Base-by-base conservation (phyloP, 1,140 invertebrate species). In the Achatina immaculata region DNA sequence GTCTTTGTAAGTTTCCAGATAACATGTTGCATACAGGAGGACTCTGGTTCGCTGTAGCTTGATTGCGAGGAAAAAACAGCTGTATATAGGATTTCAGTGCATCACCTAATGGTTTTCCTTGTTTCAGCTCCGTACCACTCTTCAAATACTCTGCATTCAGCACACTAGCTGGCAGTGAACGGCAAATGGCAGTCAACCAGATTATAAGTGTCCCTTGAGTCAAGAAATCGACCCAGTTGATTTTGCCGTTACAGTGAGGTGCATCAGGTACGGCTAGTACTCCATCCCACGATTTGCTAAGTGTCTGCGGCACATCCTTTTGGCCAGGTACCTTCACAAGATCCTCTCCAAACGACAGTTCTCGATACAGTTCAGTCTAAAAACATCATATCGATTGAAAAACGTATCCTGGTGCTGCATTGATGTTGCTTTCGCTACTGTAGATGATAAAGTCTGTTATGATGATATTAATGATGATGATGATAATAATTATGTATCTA, bases 161-260 rank as follows among this genome's bases (percentile, higher is more conserved):
- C 62, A 7, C 19, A 28, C 62, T 55, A 11, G 31, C 36, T 7
- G 40, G 72, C 4, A 48, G 11, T 6, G 72, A 9, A n/a, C 72
- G n/a, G 72, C 40, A 75, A 9, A 51, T 48, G 24, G 45, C 72
- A 9, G 51, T 45, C 42, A 51, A 24, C 45, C 45, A 48, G 28
- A 48, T 75, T 11, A 28, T 45, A 4, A 75, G 40, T 16, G 40
- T 75, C 6, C 51, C 66, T 43, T 66, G n/a, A 3, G 73, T 36
- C 21, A 34, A 31, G 73, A 75, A 75, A 43, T 75, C 45, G 4
- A 75, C 34, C 73, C 73, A 75, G 51, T 36, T 55, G 45, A 75
- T 75, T 7, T 75, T 34, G 34, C 45, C 34, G 73, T 75, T 75
- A 40, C 38, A 55, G 48, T 51, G 7, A 36, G 51, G 73, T 16